These are phyloP conservation scores for Amphiduros pacificus DNA, from an alignment of 2,888 invertebrate genomes.

Conservation along the genomic window DNA sequence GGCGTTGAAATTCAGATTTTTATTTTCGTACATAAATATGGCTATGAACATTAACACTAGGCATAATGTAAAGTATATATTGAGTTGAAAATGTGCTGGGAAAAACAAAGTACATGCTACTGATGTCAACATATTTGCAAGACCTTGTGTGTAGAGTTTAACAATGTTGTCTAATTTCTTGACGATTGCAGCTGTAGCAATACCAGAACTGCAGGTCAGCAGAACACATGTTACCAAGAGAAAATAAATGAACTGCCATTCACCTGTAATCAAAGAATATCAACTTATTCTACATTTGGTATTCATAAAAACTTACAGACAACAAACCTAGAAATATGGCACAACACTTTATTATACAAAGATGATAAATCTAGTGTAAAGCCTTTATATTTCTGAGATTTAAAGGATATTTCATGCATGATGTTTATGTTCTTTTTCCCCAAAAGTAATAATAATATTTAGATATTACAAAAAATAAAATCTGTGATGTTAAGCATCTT, in stretches of 20 bases:
- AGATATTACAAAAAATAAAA: no score
- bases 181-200: slow-evolving; percentile 21
- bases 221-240: slow-evolving; percentile 8
- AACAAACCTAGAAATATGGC: no score
- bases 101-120: slow-evolving; percentile 22
- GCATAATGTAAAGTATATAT: slow-evolving; percentile 17
- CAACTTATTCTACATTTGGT: no score
- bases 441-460: no score
- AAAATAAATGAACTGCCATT: slow-evolving; percentile 2
- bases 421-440: no score
- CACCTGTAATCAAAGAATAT: not conserved
- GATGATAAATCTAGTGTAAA: no score
- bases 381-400: no score
- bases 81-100: slow-evolving; percentile 23
- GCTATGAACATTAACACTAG: slow-evolving; percentile 18
- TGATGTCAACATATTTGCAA: slow-evolving; percentile 25
- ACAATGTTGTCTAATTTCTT: slow-evolving; percentile 30
- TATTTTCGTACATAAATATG: slow-evolving; percentile 22
- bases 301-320: no score
- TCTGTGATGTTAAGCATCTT: no score
- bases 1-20: not conserved
- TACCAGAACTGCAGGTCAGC: slow-evolving; percentile 15
- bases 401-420: no score
- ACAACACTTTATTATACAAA: no score
- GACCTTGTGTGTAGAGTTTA: slow-evolving; percentile 26